Base-by-base conservation (phyloP, 2,888 invertebrate species). In the Horisme vitalbata region DNA sequence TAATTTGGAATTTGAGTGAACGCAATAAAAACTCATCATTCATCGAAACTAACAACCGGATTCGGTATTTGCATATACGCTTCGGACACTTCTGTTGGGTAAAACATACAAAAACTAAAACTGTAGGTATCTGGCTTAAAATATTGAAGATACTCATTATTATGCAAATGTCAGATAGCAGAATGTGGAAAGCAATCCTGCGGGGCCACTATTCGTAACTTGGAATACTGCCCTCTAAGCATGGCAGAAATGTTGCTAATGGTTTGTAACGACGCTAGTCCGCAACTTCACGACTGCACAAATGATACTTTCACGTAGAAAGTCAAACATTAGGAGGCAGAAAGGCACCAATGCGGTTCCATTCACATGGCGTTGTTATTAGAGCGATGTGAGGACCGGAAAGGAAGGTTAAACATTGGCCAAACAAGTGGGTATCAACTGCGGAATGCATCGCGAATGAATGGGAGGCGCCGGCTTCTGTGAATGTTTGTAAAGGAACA, bases 301-400 rank as follows among this genome's bases (percentile, higher is more conserved):
- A 79, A 79, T 75, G 76, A 77, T 78, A 83, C 83, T 84, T 85
- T 83, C 86, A 73, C 78, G 74, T 83, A 85, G 86, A 85, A 85
- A 85, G 85, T 80, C 72, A 77, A 80, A 81, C 78, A 82, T 81
- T 77, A 75, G 69, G 38, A 38, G 32, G 26, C 47, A 47, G 75
- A 76, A 73, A 73, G 72, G 71, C 63, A 73, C 69, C 63, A 66
- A 68, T 68, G 70, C 66, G 65, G 69, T 61, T 75, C 64, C 74
- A 78, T 83, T 80, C 79, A 75, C 71, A 72, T 70, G 66, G 70
- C 61, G 70, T 66, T 80, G 78, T 81, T 84, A 83, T 83, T 78
- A 74, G 75, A 79, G 70, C 74, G 71, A 60, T 68, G 67, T 67
- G 63, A 65, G 64, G 67, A 77, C 76, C 85, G 85, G 84, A 86